Conservation (phyloP, 2,888 invertebrate species). For the Drosophila gaucha region DNA sequence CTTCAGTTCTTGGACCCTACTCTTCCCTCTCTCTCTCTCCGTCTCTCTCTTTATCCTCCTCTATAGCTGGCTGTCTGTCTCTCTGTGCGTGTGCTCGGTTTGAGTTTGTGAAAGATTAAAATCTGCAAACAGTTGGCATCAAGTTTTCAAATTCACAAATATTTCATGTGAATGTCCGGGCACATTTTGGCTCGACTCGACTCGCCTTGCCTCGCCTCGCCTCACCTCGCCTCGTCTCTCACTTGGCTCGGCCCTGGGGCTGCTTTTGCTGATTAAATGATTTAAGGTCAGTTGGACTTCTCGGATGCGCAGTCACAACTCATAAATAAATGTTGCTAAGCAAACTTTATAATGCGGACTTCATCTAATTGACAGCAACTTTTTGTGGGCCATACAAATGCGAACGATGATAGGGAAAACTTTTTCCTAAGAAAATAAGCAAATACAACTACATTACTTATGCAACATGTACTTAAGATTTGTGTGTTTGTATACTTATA, state of each 20-base stretch:
- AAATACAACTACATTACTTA: slow-evolving; percentile 2
- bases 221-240: neutral
- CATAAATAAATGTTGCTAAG: slow-evolving; percentile 34
- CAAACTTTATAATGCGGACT: slow-evolving; percentile 26
- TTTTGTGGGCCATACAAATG: neutral
- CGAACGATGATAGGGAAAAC: slow-evolving; percentile 4
- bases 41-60: no score
- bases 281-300: slow-evolving; percentile 71
- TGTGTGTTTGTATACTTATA: neutral
- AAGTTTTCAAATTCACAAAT: slow-evolving; percentile 77
- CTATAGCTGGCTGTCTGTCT: no score
- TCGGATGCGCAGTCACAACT: slow-evolving; percentile 22
- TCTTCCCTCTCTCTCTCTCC: neutral
- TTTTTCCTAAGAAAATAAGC: neutral
- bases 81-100: slow-evolving; percentile 45
- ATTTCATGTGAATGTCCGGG: slow-evolving; percentile 55
- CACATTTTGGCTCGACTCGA: slow-evolving; percentile 21
- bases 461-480: neutral
- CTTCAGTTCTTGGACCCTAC: slow-evolving; percentile 13
- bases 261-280: slow-evolving; percentile 69
- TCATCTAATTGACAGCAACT: slow-evolving; percentile 20
- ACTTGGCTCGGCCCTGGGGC: slow-evolving; percentile 31
- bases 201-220: neutral
- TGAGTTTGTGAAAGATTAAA: slow-evolving; percentile 77
- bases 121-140: slow-evolving; percentile 81